A percentile compares a stretch with the other conserved stretches of the same genome.
Conservation (phyloP, 2,113 vertebrate genomes). For the Mustela lutreola region DNA sequence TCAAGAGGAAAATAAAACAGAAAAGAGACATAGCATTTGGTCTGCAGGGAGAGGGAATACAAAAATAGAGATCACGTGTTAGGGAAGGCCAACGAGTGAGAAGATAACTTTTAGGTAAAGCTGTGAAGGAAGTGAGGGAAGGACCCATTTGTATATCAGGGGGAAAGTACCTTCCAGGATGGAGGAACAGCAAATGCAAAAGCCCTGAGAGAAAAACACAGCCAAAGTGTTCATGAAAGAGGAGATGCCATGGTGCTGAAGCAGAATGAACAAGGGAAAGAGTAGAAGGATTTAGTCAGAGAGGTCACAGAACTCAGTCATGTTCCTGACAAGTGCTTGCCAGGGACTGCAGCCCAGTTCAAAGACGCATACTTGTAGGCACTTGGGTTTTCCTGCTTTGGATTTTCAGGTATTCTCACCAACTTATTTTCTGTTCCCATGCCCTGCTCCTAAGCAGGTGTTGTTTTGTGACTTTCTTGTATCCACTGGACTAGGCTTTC, state of each 20-base stretch:
- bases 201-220: background rate
- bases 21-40: background rate
- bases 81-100: background rate
- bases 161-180: background rate
- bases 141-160: background rate
- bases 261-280: background rate
- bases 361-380: background rate
- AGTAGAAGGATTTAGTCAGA: background rate
- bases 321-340: background rate
- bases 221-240: background rate
- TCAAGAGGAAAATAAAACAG: background rate
- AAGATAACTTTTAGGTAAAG: background rate
- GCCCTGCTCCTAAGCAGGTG: background rate
- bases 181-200: background rate
- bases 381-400: background rate
- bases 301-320: background rate
- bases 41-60: background rate
- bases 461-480: background rate
- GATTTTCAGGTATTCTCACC: background rate
- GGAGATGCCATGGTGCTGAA: too few species aligned
- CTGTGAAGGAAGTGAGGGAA: background rate
- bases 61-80: background rate
- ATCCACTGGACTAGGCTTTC: background rate
- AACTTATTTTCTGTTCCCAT: background rate
- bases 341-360: background rate